Evolutionary conservation across 2,888 invertebrate genomes (phyloP), one percentile per base, ranked within the genome.

Genomic region (Pteria penguin): DNA sequence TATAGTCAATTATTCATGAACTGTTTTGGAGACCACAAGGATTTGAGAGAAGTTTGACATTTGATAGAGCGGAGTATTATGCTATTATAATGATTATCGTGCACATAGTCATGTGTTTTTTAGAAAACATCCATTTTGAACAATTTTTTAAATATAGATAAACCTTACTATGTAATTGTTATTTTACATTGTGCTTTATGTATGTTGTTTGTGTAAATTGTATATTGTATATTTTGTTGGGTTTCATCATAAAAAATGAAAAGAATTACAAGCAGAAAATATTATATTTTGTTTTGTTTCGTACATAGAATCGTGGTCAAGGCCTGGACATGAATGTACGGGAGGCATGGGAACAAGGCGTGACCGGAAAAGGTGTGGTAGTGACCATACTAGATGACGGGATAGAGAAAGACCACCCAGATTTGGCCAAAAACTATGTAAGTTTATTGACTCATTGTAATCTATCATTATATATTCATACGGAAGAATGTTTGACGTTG

Each of bases 351-450:
- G 94, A 95, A 90, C 96, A 96, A 92, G 98, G 98, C 66, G 95
- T 97, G 89, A 98, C 98, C 0, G 99, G 98, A 45, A 95, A 95
- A 88, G 97, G 97, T 45, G 96, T 98, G 26, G 98, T 98, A 24
- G 98, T 99, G 80, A 98, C 98, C 63, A 98, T 99, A 86, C 94
- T 99, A 66, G 98, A 99, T 91, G 98, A 98, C 91, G 98, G 98
- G 31, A 94, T 98, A 55, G 98, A 98, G 92, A 97, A 96, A 78
- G 96, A 97, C 93, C 98, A 98, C 93, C 98, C 98, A 0, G 98
- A 98, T 92, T 94, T 98, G 82, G 93, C 94, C 71, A 94, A 95
- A 86, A 98, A 98, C 93, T 98, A 98, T 93, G 98, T 98, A 94
- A 96, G 97, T 90, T n/a, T n/a, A n/a, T n/a, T n/a, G n/a, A n/a